phyloP scores from a whole-genome alignment of 2,797 vertebrate genomes.

The Melanotaenia nigrans region DNA sequence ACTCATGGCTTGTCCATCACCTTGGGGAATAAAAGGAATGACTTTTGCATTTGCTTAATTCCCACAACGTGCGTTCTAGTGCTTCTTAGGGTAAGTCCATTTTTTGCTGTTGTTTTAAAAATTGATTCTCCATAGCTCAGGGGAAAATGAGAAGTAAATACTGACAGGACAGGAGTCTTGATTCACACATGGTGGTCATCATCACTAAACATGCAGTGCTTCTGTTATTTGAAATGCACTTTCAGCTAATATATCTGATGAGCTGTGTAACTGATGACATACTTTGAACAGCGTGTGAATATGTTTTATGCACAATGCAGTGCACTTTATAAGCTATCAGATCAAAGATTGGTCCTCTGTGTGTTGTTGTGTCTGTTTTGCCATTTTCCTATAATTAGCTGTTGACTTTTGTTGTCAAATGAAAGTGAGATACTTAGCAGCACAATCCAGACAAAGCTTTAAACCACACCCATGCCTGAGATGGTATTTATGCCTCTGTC shows the following conservation, averaged over 20 bases:
- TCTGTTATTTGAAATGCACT: neutral
- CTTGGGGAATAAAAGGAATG: slow-evolving; percentile 50
- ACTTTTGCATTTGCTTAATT: slow-evolving; percentile 63
- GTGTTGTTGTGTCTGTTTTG: neutral
- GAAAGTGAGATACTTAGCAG: slow-evolving; percentile 4
- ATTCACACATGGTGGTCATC: slow-evolving; percentile 22
- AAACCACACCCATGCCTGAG: slow-evolving; percentile 13
- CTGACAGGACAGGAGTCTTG: neutral
- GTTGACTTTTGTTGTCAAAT: neutral
- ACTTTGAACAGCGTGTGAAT: neutral
- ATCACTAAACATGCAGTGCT: slow-evolving; percentile 2
- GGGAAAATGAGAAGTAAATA: slow-evolving; percentile 28
- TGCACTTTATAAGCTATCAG: neutral
- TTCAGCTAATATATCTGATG: neutral
- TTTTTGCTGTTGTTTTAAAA: slow-evolving; percentile 48
- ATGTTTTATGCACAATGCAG: neutral
- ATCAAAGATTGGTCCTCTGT: neutral
- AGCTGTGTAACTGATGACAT: neutral
- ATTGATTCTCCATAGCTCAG: slow-evolving; percentile 18
- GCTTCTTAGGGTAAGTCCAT: slow-evolving; percentile 47
- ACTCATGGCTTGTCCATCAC: slow-evolving; percentile 58
- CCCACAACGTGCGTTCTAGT: slow-evolving; percentile 47
- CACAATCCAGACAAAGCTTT: slow-evolving; percentile 6
- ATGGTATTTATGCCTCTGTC: slow-evolving; percentile 38
- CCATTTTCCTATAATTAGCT: neutral